phyloP scores from a whole-genome alignment of 1,140 invertebrate species.

The Bilobella aurantiaca region DNA sequence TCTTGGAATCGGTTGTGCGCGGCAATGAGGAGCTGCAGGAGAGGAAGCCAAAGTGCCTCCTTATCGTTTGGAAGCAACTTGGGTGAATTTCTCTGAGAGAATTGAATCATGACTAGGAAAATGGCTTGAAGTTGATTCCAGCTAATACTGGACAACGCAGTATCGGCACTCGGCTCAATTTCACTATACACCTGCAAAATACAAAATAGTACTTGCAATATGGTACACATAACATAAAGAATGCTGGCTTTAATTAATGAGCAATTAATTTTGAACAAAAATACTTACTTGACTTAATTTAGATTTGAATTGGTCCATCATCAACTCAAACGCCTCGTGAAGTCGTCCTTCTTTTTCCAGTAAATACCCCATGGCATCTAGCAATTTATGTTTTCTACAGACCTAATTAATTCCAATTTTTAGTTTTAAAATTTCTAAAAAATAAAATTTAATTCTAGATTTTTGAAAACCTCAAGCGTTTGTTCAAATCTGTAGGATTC shows the following conservation, averaged over 20 bases:
- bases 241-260: too few species aligned
- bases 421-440: constrained; percentile 35
- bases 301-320: constrained; percentile 34
- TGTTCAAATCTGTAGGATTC: constrained; percentile 44
- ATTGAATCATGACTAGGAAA: constrained; percentile 42
- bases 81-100: constrained; percentile 46
- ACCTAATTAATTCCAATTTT: constrained; percentile 39
- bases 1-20: constrained; percentile 42
- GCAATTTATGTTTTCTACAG: constrained; percentile 40
- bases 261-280: too few species aligned
- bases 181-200: constrained; percentile 34
- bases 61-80: constrained; percentile 42
- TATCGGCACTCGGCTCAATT: constrained; percentile 25
- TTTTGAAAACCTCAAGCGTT: constrained; percentile 41
- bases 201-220: neutral
- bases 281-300: constrained; percentile 21
- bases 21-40: constrained; percentile 45
- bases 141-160: constrained; percentile 9
- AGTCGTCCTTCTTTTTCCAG: constrained; percentile 48
- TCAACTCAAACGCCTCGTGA: constrained; percentile 43
- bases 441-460: neutral
- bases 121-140: constrained; percentile 39
- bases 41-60: constrained; percentile 47
- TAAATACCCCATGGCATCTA: constrained; percentile 46
- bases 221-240: too few species aligned